phyloP scores from a whole-genome alignment of 2,888 invertebrate genomes.

The Rugalucina vietnamica region DNA sequence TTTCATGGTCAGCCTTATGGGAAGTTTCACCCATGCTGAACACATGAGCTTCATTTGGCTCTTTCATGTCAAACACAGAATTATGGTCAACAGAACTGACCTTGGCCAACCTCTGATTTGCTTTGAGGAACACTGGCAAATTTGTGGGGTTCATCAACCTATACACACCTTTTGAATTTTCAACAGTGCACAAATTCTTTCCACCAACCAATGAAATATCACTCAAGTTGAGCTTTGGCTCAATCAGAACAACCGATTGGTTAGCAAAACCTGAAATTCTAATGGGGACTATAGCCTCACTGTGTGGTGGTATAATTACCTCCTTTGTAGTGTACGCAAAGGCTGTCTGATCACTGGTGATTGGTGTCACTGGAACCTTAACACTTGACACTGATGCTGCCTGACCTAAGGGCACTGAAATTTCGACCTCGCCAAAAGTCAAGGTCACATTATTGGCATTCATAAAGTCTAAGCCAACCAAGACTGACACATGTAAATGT shows the following conservation, averaged over 20 bases:
- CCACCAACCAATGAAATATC: not conserved
- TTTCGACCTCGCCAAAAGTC: not conserved
- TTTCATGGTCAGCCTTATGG: not conserved
- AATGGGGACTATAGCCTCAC: constrained; percentile 5
- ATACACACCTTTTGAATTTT: constrained; percentile 6
- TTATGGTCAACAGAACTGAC: not conserved
- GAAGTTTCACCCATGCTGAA: not conserved
- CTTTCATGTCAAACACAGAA: not conserved
- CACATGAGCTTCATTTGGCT: not conserved
- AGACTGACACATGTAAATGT: not conserved
- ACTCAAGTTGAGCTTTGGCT: not conserved
- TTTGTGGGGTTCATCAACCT: constrained; percentile 27
- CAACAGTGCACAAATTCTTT: not conserved
- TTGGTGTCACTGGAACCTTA: not conserved
- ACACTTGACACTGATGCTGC: not conserved
- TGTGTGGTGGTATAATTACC: constrained; percentile 19
- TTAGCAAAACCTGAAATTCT: not conserved
- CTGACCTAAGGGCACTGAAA: not conserved
- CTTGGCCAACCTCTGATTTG: not conserved
- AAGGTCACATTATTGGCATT: not conserved
- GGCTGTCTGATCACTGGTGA: not conserved
- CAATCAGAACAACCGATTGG: not conserved
- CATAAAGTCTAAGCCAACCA: constrained; percentile 4
- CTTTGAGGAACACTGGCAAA: constrained; percentile 16
- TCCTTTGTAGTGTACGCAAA: constrained; percentile 2